Base-by-base conservation (phyloP, 2,113 vertebrate species). In the Syngnathus typhle region DNA sequence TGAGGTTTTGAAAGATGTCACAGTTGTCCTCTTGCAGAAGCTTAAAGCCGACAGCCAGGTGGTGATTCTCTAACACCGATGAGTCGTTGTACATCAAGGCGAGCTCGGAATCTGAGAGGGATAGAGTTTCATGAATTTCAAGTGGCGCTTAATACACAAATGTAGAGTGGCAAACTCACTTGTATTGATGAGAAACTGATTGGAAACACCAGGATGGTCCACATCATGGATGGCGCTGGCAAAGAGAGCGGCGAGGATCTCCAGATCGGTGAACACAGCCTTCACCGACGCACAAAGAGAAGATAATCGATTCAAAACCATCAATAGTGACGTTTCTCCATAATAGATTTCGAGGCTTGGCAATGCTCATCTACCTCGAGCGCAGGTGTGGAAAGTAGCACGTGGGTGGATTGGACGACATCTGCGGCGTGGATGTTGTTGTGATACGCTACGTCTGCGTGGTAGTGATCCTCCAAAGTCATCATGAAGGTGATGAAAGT, bases 181-280 rank as follows among this genome's bases (percentile, higher is more conserved):
- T 76, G 95, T 98, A 88, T 94, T 98, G 82, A 98, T 95, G 84
- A 96, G 94, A 74, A 98, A 98, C 85, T 95, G 95, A 83, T 98
- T 98, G 73, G 94, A 96, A 47, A 98, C 94, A 0, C 95, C 95
- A 0, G 95, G 95, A 47, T 97, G 95, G 72, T 97, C 94, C 8
- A 97, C 95, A 0, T 98, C 95, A 1, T 98, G 95, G 83, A 98
- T 95, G 65, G 94, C 93, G 0, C 94, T 92, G 54, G 95, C 93
- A 0, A 95, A 98, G 82, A 98, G 90, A 41, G 94, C 94, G 2
- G 95, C 94, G 72, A 96, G 81, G 84, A 98, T 91, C 87, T 98
- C 95, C 75, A 98, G 85, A 71, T 96, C 95, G 0, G 94, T 96
- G 85, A 96, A 96, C 41, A 96, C 94, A 5, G 94, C 93, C 94